Evolutionary conservation across 2,113 vertebrate genomes (phyloP).

Genomic region (Leptobrachium leishanense): DNA sequence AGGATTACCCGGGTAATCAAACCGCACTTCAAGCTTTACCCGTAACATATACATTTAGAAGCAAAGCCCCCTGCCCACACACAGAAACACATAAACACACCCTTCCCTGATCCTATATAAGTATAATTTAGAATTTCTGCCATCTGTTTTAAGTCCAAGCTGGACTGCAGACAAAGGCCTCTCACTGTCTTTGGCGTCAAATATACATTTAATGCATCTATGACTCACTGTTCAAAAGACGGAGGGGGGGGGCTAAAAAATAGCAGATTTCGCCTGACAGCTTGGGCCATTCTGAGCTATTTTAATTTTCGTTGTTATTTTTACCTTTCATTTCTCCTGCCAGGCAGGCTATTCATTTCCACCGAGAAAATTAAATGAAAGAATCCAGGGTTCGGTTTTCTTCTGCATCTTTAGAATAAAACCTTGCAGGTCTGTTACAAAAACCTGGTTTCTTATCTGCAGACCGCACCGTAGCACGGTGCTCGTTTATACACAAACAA

Average conservation of each 20-base stretch:
- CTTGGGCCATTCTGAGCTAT: constrained; percentile 3
- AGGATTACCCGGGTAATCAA: too few species aligned
- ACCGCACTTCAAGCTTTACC: too few species aligned
- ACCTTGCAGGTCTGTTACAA: not conserved
- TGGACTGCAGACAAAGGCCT: not conserved
- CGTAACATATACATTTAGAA: too few species aligned
- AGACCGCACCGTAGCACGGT: not conserved
- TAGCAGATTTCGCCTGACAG: not conserved
- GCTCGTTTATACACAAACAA: not conserved
- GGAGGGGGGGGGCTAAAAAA: not conserved
- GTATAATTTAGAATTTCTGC: too few species aligned
- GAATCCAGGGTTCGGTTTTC: not conserved
- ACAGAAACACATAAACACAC: too few species aligned
- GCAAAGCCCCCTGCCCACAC: too few species aligned
- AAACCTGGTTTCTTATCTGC: constrained; percentile 23
- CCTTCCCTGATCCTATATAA: too few species aligned
- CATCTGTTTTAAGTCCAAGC: too few species aligned
- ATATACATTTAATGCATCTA: not conserved
- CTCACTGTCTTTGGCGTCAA: not conserved
- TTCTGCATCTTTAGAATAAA: not conserved
- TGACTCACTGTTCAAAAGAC: constrained; percentile 6
- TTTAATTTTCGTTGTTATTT: constrained; percentile 23
- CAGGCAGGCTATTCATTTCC: constrained; percentile 15
- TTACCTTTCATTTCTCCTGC: constrained; percentile 18
- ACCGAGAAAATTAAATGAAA: constrained; percentile 5